Evolutionary conservation across 2,113 vertebrate species (phyloP).

Genomic region (Ovibos moschatus): DNA sequence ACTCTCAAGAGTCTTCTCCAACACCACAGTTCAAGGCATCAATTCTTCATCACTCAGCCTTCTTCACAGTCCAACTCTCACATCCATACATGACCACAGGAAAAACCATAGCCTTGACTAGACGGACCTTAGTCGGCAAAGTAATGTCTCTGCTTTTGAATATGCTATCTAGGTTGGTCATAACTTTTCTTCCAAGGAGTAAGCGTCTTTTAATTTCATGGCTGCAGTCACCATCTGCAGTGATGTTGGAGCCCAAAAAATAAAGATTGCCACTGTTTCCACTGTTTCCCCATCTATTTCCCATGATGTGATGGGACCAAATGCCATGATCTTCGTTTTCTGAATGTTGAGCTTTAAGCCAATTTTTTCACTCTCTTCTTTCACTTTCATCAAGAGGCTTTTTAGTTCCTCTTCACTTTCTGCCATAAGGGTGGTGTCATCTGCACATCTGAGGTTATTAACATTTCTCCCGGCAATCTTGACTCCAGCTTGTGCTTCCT

Average conservation of each 20-base stretch:
- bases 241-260: neutral
- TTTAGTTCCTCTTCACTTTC: neutral
- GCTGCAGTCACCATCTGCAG: neutral
- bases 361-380: neutral
- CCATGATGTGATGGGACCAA: neutral
- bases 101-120: neutral
- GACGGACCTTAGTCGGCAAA: neutral
- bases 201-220: neutral
- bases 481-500: neutral
- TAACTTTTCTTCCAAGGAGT: neutral
- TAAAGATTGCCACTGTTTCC: neutral
- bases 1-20: neutral
- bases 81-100: neutral
- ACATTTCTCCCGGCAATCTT: neutral
- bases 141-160: neutral
- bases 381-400: neutral
- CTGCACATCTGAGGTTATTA: neutral
- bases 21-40: neutral
- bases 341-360: neutral
- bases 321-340: neutral
- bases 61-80: neutral
- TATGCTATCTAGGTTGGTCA: neutral
- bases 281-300: neutral
- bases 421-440: neutral
- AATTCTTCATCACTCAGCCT: accelerated